phyloP scores from a whole-genome alignment of 2,113 vertebrate species.

The Antidorcas marsupialis region DNA sequence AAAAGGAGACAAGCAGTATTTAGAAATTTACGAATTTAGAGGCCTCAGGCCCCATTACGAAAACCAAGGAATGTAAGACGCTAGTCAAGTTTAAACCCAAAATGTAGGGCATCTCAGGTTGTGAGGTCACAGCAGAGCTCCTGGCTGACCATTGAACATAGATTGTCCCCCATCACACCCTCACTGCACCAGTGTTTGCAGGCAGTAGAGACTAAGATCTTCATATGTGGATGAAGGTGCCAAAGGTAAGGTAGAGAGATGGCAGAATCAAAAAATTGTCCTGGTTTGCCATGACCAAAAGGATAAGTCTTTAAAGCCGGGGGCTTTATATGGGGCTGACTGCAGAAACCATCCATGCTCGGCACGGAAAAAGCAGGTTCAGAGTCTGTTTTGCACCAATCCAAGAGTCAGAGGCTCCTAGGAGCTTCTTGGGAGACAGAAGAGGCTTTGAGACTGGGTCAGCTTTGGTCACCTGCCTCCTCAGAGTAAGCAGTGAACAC shows the following conservation, averaged over 20 bases:
- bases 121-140: background rate
- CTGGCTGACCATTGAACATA: background rate
- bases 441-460: background rate
- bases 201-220: background rate
- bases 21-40: slow-evolving; percentile 16
- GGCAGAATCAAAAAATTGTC: background rate
- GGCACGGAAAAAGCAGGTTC: background rate
- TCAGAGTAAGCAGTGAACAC: slow-evolving; percentile 10
- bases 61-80: background rate
- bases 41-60: background rate
- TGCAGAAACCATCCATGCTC: background rate
- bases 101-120: background rate
- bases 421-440: background rate
- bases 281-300: background rate
- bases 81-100: background rate
- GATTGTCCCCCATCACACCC: background rate
- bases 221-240: background rate
- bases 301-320: background rate
- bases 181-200: too few species aligned
- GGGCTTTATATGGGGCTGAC: background rate
- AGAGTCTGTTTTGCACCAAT: background rate
- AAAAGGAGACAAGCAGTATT: background rate
- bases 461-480: slow-evolving; percentile 16
- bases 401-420: background rate
- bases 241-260: background rate